Evolutionary conservation across 2,888 invertebrate species (phyloP), one percentile per base, ranked within the genome.

Genomic region (Scaptomyza flava): DNA sequence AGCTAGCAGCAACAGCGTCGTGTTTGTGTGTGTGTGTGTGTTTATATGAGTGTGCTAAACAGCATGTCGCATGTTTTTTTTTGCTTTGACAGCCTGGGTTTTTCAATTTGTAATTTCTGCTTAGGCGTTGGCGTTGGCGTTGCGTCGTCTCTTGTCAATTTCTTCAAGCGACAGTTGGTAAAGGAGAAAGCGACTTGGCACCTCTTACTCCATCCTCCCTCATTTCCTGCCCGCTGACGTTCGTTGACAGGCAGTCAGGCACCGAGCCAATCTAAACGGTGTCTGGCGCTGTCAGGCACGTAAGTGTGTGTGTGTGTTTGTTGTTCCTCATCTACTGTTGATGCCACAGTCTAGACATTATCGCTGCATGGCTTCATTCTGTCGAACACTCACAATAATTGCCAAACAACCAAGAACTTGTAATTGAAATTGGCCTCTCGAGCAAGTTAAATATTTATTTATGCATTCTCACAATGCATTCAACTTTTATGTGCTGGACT

Each of bases 81-180:
- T 43, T 27, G 23, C 23, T 23, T 3, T 23, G 23, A 23, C 23
- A 31, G 45, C 20, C 63, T 69, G 54, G 54, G 33, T 20, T 82
- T 75, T 77, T 72, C 68, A 70, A 80, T 79, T 78, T 81, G 61
- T 69, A 75, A 79, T 79, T 77, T 66, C 50, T 63, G 72, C 65
- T 70, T 68, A 68, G 68, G 66, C 65, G 34, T 50, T 45, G 43
- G 72, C 67, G 68, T 68, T 67, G 66, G 66, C 65, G 34, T 50
- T 45, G 43, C 60, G 52, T 47, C 72, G 53, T 74, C 68, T 69
- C 65, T 62, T 54, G 11, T 23, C 51, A 70, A 51, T 67, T 67
- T 70, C 64, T 70, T 63, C 54, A 50, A 68, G 69, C 85, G 85
- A 85, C 79, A 76, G 71, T 81, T 82, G 69, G 66, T 70, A 72